Evolutionary conservation across 1,140 invertebrate species (phyloP).

Genomic region (Metaphire vulgaris): DNA sequence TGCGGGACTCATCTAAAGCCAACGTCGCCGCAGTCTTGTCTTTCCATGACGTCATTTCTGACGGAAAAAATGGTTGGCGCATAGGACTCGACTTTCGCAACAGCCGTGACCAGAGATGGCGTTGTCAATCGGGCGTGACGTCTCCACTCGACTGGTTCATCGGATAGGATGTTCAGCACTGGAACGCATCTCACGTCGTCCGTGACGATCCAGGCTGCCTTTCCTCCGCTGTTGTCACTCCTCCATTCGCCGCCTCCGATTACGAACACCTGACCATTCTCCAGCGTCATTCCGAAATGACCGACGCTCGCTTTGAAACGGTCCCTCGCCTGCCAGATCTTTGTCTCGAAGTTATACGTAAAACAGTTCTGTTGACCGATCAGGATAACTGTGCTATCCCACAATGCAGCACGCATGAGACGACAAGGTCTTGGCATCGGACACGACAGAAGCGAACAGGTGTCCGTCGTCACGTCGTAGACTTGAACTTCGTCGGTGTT

Average conservation of each 20-base stretch:
- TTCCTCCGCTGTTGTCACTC: not conserved
- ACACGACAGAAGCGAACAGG: not conserved
- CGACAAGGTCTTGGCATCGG: not conserved
- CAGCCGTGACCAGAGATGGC: not conserved
- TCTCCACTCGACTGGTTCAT: not conserved
- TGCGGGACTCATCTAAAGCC: too few relatives aligned
- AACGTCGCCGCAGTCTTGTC: too few relatives aligned
- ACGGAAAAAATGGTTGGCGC: too few relatives aligned
- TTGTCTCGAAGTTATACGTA: not conserved
- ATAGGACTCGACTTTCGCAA: not conserved
- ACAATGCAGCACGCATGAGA: not conserved
- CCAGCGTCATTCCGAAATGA: not conserved
- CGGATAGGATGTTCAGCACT: not conserved
- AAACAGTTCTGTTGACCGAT: not conserved
- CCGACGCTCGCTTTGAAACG: not conserved
- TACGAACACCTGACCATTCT: not conserved
- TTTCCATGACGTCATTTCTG: too few relatives aligned
- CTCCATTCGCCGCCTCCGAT: conserved; percentile 1
- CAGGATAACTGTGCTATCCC: not conserved
- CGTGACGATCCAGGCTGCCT: not conserved
- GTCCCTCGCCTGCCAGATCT: not conserved
- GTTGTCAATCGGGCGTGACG: not conserved
- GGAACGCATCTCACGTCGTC: not conserved
- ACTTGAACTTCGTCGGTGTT: not conserved
- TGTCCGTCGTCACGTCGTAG: not conserved